These are phyloP conservation scores for Leucophora obtusa DNA, from an alignment of 2,888 invertebrate genomes.

Conservation along the genomic window DNA sequence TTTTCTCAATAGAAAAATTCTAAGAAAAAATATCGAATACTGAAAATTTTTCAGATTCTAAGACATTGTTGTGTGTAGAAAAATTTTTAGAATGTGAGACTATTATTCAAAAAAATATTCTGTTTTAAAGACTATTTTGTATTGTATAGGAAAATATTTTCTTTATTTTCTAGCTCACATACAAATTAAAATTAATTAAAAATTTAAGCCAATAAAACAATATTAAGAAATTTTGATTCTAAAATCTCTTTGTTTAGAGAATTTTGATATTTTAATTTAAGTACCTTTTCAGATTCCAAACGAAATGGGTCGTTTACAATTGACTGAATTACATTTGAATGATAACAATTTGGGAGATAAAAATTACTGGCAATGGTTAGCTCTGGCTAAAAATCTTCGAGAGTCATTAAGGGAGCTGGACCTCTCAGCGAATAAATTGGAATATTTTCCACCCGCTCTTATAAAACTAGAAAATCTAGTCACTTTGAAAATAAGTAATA, in stretches of 20 bases:
- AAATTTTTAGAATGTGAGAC: too few species aligned
- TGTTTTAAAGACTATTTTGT: too few species aligned
- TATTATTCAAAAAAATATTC: too few species aligned
- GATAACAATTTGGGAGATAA: constrained; percentile 83
- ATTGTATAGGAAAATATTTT: too few species aligned
- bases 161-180: too few species aligned
- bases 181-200: too few species aligned
- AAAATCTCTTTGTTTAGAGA: too few species aligned
- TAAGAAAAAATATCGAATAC: too few species aligned
- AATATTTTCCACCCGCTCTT: constrained; percentile 82
- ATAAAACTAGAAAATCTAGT: constrained; percentile 82
- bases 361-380: constrained; percentile 82
- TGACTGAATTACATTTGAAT: constrained; percentile 83
- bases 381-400: constrained; percentile 79
- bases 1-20: neutral
- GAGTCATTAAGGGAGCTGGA: constrained; percentile 82
- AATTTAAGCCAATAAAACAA: too few species aligned
- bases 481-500: constrained; percentile 83
- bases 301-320: constrained; percentile 83
- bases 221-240: too few species aligned
- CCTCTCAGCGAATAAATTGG: constrained; percentile 82
- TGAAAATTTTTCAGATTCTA: too few species aligned
- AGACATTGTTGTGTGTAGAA: too few species aligned
- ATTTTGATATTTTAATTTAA: constrained; percentile 5
- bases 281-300: constrained; percentile 79